Evolutionary conservation across 2,113 vertebrate species (phyloP), one percentile per base, ranked within the genome.

Genomic region (Triplophysa dalaica): DNA sequence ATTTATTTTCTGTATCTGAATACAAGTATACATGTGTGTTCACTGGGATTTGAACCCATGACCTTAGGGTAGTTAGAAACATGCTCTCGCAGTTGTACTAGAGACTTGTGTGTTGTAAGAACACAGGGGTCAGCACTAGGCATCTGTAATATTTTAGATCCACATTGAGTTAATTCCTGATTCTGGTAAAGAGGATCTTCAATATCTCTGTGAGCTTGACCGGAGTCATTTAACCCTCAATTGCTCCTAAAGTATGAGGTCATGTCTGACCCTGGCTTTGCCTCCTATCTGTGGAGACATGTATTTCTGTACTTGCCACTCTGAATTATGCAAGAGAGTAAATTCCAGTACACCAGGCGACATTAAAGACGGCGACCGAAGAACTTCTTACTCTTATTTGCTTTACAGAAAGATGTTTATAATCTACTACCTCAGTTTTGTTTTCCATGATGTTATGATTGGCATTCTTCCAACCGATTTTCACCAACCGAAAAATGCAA

Each of bases 371-470:
- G 38, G 70, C 13, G 8, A 61, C 33, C n/a, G 52, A 21, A 38
- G 52, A 72, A 72, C 69, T 9, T 41, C 58, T 73, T 21, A 60
- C 70, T 60, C 70, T 16, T 61, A 73, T 73, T 73, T 61, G 13
- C 70, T 61, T 73, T 60, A 3, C 22, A 16, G 54, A 43, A 73
- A 60, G 52, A 73, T 73, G 70, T 60, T 73, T 60, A 73, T 43
- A 73, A 73, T 60, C 70, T 73, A 43, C 13, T 41, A 54, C 3
- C 33, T 60, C 41, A 13, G 45, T 48, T 41, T 63, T 75, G 56
- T 61, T 63, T 75, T 75, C 58, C 72, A 63, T 61, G 72, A 75
- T 75, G 58, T 75, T 75, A 48, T 38, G 63, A 24, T n/a, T 79
- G 45, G 45, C 65, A 8, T 54, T 33, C 54, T 50, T 81, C 58